Evolutionary conservation across 2,797 vertebrate genomes (phyloP), one percentile per base, ranked within the genome.

Genomic region (Hephaestus fuliginosus): DNA sequence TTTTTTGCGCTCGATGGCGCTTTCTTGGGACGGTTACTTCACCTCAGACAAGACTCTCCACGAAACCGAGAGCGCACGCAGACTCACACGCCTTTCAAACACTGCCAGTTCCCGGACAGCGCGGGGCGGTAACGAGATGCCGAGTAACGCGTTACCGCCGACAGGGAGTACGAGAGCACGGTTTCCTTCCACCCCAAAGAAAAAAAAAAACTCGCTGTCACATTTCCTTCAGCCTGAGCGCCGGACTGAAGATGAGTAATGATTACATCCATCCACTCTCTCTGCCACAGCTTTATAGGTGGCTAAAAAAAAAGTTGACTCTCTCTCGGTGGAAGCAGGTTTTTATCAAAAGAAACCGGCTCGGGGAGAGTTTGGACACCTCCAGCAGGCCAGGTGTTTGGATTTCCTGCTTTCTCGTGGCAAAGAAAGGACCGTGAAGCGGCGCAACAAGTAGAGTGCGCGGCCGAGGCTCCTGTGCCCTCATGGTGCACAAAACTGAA

Each of bases 401-500:
- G 52, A 78, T 81, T 66, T 82, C 74, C 77, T 80, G 65, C 49
- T 75, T 72, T 46, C 25, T 63, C 39, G 1, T 30, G 65, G 25
- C 48, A 57, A 60, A 76, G 65, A 48, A 28, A n/a, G 33, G 36
- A 52, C 48, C 36, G n/a, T 30, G 51, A 76, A 76, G 67, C 65
- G 76, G 81, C 18, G 83, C 91, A 91, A 91, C 90, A 91, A 91
- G 88, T 89, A 83, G 49, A 39, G 61, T 61, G 62, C 30, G 56
- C 17, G 58, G 64, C 14, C 36, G 43, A 20, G 12, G 73, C 9
- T 46, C 57, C 8, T 22, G 33, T 67, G 65, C 72, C 39, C 56
- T 25, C 17, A 17, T 66, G 71, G 20, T 64, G 68, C 14, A 25
- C 36, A 62, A 74, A 70, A 71, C 2, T 39, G 58, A 44, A 55